phyloP scores from a whole-genome alignment of 2,113 vertebrate genomes.

The Coregonus clupeaformis region DNA sequence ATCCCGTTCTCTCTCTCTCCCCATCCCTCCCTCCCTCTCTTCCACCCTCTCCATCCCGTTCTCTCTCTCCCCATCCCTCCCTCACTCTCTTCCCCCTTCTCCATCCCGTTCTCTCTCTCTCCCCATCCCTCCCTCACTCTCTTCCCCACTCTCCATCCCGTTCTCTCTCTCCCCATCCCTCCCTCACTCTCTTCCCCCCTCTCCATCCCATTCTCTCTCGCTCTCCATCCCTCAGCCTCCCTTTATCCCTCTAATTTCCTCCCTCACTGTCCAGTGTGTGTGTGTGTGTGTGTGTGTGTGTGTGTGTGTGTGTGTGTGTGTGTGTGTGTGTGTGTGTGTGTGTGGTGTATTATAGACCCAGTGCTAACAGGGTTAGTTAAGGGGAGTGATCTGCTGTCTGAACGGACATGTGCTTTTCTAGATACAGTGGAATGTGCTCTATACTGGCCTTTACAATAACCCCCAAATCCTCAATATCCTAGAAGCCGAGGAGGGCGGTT shows the following conservation, averaged over 20 bases:
- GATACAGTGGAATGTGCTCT: not conserved
- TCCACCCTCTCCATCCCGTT: too few relatives aligned
- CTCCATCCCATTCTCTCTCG: too few relatives aligned
- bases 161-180: too few relatives aligned
- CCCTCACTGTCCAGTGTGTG: conserved; percentile 1
- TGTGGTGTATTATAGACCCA: not conserved
- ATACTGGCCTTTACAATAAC: not conserved
- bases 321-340: conserved; percentile 22
- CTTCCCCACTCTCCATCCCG: not conserved
- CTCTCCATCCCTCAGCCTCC: not conserved
- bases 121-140: not conserved
- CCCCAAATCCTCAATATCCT: conserved; percentile 1
- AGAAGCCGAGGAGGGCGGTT: not conserved
- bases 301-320: conserved; percentile 22
- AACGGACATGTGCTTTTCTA: not conserved
- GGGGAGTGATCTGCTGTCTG: not conserved
- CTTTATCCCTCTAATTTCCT: not conserved
- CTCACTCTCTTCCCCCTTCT: not conserved
- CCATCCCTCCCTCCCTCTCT: too few relatives aligned
- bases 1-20: too few relatives aligned
- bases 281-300: conserved; percentile 21
- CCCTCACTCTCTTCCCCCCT: too few relatives aligned
- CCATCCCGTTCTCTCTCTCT: too few relatives aligned
- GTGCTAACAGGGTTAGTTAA: not conserved
- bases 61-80: not conserved